Percentiles rank a stretch among this genome's conserved stretches.
phyloP scores from a whole-genome alignment of 2,888 invertebrate genomes.

The Mesorhabditis spiculigera region DNA sequence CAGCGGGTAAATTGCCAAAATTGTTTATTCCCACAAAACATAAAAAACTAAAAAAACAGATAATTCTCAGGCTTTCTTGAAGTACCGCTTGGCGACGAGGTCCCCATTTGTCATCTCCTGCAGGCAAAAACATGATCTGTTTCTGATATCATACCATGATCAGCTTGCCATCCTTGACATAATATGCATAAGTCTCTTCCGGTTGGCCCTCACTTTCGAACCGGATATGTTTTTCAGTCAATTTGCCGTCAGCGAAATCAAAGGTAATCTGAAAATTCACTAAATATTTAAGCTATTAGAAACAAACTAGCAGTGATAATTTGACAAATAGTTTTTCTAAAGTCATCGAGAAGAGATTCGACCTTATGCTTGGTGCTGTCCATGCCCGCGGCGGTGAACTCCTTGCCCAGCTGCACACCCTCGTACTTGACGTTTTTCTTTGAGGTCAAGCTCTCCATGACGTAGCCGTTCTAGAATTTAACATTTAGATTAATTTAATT shows the following conservation, averaged over 20 bases:
- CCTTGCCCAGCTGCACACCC: conserved; percentile 46
- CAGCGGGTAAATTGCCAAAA: not conserved
- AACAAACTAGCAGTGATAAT: not conserved
- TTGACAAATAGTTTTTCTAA: not conserved
- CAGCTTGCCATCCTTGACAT: conserved; percentile 45
- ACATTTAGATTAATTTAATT: not conserved
- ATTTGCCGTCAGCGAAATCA: conserved; percentile 31
- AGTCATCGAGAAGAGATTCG: not conserved
- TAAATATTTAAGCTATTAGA: too few species aligned
- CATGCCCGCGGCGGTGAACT: conserved; percentile 51
- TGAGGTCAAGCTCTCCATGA: conserved; percentile 45
- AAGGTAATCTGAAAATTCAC: conserved; percentile 58
- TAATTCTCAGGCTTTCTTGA: not conserved
- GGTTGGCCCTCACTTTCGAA: conserved; percentile 44
- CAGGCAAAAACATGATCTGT: not conserved
- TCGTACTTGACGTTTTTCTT: conserved; percentile 47
- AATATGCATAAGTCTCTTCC: conserved; percentile 52
- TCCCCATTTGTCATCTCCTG: not conserved
- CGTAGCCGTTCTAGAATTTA: conserved; percentile 19
- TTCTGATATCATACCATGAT: conserved; percentile 30
- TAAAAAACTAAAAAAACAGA: not conserved
- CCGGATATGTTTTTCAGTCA: conserved; percentile 52
- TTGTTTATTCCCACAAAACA: not conserved
- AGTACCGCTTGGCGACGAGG: not conserved
- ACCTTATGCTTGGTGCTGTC: conserved; percentile 50